These are phyloP conservation scores for Myiagra hebetior DNA, from an alignment of 2,113 vertebrate species.

Conservation along the genomic window DNA sequence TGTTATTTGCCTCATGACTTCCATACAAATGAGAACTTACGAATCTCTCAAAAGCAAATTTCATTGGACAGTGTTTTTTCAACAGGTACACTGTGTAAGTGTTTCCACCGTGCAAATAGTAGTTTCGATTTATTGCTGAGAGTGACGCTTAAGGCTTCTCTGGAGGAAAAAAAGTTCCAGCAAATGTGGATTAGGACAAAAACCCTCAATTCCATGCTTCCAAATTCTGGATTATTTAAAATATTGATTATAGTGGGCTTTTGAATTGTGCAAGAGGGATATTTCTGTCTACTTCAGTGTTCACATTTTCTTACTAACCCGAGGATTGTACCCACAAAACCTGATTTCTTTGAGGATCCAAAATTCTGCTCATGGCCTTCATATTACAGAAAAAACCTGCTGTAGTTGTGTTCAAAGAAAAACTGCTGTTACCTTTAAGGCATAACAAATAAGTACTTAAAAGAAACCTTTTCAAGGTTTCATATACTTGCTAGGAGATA, in stretches of 20 bases:
- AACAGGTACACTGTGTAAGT: not conserved
- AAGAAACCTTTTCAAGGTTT: not conserved
- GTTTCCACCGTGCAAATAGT: not conserved
- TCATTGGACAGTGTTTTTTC: not conserved
- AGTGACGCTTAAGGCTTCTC: not conserved
- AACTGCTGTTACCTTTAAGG: slow-evolving; percentile 4
- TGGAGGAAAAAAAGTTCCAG: rapidly evolving
- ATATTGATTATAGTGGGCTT: not conserved
- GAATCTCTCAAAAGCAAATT: not conserved
- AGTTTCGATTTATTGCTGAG: not conserved
- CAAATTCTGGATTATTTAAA: not conserved
- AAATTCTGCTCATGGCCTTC: not conserved
- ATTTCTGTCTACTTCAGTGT: not conserved
- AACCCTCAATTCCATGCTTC: not conserved
- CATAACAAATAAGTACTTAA: not conserved
- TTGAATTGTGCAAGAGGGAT: not conserved
- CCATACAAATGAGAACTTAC: not conserved
- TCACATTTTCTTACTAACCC: not conserved
- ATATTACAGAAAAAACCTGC: not conserved
- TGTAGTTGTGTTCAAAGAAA: not conserved
- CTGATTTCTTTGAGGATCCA: not conserved
- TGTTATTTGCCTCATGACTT: not conserved
- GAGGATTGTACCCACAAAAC: not conserved
- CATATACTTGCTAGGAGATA: not conserved
- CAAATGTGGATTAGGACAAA: not conserved